Conservation (phyloP, 2,113 vertebrate species). For the Abramis brama region DNA sequence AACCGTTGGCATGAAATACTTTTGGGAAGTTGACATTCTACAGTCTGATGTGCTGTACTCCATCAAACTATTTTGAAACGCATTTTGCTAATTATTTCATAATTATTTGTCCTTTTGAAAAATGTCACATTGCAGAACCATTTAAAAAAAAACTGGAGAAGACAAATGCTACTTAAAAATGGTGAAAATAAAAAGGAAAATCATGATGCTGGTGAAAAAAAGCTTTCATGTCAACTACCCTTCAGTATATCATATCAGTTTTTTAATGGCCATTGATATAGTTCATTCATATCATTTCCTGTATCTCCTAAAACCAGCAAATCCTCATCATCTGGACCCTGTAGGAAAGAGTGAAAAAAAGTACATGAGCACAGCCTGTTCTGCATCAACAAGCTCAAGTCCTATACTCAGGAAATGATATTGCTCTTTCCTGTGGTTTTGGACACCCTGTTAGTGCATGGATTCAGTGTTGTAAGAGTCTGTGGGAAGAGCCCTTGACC, state of each 20-base stretch:
- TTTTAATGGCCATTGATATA: background rate
- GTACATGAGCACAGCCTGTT: background rate
- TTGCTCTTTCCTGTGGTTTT: slow-evolving; percentile 11
- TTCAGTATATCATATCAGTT: background rate
- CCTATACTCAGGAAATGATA: slow-evolving; percentile 31
- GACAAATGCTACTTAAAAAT: background rate
- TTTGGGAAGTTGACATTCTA: background rate
- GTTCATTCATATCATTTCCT: background rate
- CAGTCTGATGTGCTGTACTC: background rate
- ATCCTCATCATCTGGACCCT: background rate
- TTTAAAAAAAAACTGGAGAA: background rate
- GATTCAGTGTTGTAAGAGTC: slow-evolving; percentile 18
- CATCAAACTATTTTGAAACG: background rate
- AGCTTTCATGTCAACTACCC: background rate
- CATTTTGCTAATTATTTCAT: too few relatives aligned
- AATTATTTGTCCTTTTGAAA: background rate
- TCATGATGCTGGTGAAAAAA: background rate
- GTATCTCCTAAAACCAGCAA: background rate
- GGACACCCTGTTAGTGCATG: background rate
- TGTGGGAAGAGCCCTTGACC: slow-evolving; percentile 55
- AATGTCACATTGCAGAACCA: background rate
- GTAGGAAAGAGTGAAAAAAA: slow-evolving; percentile 12
- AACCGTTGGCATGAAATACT: background rate
- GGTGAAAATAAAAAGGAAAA: background rate
- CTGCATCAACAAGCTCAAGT: slow-evolving; percentile 7